These are phyloP conservation scores for Epinotia brunnichana DNA, from an alignment of 2,888 invertebrate genomes.

Conservation along the genomic window DNA sequence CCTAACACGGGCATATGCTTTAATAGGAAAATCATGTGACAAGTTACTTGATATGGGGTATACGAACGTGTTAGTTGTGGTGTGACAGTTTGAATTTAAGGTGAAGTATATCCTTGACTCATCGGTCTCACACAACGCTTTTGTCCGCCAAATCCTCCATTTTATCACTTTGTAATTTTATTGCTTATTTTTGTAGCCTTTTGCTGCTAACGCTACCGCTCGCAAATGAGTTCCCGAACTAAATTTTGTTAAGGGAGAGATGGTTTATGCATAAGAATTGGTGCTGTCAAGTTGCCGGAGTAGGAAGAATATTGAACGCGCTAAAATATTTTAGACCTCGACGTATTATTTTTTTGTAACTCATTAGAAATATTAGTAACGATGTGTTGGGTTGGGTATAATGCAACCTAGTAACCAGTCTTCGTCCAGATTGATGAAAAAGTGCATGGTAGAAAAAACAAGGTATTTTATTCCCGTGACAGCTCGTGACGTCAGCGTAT, in stretches of 20 bases:
- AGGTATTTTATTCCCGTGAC: too few species aligned
- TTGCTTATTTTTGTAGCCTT: constrained; percentile 31
- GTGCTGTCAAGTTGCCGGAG: background rate
- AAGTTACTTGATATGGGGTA: background rate
- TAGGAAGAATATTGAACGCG: background rate
- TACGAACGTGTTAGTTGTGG: background rate
- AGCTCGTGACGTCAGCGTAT: too few species aligned
- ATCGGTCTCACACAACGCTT: constrained; percentile 27
- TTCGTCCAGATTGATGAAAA: too few species aligned
- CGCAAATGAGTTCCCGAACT: constrained; percentile 38
- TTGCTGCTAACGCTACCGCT: constrained; percentile 30
- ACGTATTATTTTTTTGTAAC: too few species aligned
- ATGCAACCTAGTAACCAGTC: too few species aligned
- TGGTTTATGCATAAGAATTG: background rate
- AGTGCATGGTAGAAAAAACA: too few species aligned
- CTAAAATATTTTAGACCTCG: background rate
- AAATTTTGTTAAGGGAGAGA: constrained; percentile 33
- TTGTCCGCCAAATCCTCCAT: constrained; percentile 27
- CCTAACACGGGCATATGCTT: background rate
- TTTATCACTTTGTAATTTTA: constrained; percentile 30
- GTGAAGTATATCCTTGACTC: constrained; percentile 1
- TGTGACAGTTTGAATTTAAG: background rate
- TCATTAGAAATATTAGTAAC: too few species aligned
- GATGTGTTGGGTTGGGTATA: too few species aligned
- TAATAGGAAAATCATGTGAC: background rate